phyloP scores from a whole-genome alignment of 2,797 vertebrate species.

The Prionace glauca region DNA sequence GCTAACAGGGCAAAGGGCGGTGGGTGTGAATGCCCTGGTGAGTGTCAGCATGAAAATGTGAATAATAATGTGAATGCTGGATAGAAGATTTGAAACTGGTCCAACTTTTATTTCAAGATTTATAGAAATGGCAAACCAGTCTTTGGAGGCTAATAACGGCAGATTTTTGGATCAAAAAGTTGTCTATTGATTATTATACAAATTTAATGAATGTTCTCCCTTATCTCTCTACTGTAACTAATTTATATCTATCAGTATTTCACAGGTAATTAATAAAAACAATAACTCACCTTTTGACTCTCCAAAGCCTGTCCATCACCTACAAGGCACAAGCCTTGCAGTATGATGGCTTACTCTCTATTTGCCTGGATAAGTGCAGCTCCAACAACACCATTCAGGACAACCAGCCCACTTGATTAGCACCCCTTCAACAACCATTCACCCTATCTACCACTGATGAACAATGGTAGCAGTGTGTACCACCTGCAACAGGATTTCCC shows the following conservation, averaged over 20 bases:
- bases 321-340: too few species aligned
- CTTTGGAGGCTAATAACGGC: neutral
- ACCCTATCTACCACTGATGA: too few species aligned
- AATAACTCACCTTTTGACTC: neutral
- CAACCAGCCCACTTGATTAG: too few species aligned
- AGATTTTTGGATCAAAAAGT: neutral
- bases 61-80: neutral
- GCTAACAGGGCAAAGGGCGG: conserved; percentile 95
- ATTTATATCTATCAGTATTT: neutral
- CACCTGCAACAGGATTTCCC: too few species aligned
- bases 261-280: neutral
- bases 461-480: too few species aligned
- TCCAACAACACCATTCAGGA: too few species aligned
- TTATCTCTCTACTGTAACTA: neutral
- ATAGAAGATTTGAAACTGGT: neutral
- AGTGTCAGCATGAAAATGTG: conserved; percentile 42
- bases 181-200: neutral
- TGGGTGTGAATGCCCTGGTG: conserved; percentile 95
- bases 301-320: too few species aligned
- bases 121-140: neutral
- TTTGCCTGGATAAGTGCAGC: too few species aligned
- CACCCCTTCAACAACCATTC: too few species aligned
- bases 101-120: neutral
- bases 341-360: too few species aligned
- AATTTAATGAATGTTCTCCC: neutral